These are phyloP conservation scores for Itoplectis maculator DNA, from an alignment of 2,888 invertebrate species.

Conservation along the genomic window DNA sequence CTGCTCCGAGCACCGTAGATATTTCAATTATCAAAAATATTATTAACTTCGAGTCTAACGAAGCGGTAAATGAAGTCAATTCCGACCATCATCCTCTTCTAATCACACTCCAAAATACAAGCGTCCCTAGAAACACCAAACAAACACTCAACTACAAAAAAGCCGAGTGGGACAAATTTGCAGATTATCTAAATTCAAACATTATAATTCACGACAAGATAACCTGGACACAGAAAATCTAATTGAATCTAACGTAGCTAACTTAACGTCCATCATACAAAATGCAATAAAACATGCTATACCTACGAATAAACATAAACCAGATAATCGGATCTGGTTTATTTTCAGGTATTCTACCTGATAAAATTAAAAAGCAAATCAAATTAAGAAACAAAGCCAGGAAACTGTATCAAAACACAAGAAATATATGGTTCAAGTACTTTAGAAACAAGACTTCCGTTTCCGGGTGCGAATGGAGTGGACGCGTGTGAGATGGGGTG, in stretches of 20 bases:
- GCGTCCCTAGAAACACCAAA: no score
- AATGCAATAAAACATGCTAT: background rate
- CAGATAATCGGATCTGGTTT: no score
- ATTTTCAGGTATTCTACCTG: no score
- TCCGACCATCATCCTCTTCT: no score
- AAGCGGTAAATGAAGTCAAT: no score
- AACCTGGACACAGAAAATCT: background rate
- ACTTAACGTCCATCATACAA: background rate
- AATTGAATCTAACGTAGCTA: background rate
- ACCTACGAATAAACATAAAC: background rate
- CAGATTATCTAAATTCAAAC: background rate
- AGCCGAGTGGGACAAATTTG: constrained; percentile 27
- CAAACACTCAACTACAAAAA: constrained; percentile 28
- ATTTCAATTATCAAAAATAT: constrained; percentile 73
- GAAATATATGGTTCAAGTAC: no score
- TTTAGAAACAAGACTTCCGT: no score
- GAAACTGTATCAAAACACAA: constrained; percentile 1
- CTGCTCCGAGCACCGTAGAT: constrained; percentile 69
- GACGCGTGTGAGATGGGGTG: no score
- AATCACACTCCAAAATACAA: no score
- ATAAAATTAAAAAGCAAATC: constrained; percentile 5
- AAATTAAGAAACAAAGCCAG: constrained; percentile 5
- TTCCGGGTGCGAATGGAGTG: no score
- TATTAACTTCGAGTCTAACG: no score
- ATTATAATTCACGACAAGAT: background rate